Evolutionary conservation across 1,140 invertebrate species (phyloP).

Genomic region (Drosophila nasuta): DNA sequence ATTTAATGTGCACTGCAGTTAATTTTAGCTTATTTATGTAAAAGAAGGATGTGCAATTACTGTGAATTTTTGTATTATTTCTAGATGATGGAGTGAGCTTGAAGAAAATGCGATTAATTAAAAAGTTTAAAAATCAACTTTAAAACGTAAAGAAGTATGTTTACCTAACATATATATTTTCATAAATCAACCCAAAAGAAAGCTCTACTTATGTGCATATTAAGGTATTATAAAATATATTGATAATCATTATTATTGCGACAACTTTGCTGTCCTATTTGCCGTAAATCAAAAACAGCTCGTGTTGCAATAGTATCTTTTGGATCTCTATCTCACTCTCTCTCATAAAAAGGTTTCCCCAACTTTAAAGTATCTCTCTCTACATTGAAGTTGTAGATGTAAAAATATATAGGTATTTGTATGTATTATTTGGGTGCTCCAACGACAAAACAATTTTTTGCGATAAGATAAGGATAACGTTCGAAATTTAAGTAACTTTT

Average conservation of each 20-base stretch:
- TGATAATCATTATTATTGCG: neutral
- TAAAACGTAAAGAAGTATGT: too few species aligned
- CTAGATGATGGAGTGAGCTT: too few species aligned
- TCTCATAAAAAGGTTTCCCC: conserved; percentile 58
- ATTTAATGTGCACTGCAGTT: too few species aligned
- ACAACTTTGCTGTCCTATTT: neutral
- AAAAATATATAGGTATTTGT: neutral
- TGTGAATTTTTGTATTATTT: too few species aligned
- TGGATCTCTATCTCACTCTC: neutral
- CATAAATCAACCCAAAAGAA: too few species aligned
- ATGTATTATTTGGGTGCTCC: conserved; percentile 13
- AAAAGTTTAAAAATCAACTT: too few species aligned
- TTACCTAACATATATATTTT: too few species aligned
- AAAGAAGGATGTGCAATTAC: too few species aligned
- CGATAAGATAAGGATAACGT: conserved; percentile 67
- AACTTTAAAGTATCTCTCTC: neutral
- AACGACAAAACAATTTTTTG: conserved; percentile 39
- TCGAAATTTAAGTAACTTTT: conserved; percentile 42
- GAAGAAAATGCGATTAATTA: too few species aligned
- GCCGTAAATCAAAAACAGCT: neutral
- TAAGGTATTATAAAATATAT: neutral
- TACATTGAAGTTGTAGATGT: neutral
- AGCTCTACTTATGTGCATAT: neutral
- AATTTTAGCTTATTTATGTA: too few species aligned
- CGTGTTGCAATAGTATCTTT: neutral